A percentile compares a stretch with the other conserved stretches of the same genome.
phyloP scores from a whole-genome alignment of 2,113 vertebrate genomes.

The Cinclus mexicanus region DNA sequence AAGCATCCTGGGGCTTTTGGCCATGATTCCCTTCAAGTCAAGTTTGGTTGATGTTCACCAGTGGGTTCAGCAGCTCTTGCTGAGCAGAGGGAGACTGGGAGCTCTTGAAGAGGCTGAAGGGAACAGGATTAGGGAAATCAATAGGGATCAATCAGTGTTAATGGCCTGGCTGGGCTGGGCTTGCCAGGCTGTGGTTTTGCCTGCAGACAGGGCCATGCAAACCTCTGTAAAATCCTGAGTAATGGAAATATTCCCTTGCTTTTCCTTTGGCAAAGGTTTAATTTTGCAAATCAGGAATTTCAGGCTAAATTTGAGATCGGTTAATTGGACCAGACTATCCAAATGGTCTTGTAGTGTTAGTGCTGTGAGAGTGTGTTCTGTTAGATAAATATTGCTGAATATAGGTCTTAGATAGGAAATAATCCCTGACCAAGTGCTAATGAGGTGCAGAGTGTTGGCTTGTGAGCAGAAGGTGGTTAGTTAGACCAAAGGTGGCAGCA shows the following conservation, averaged over 20 bases:
- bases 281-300: neutral
- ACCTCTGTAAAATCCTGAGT: neutral
- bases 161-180: neutral
- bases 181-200: neutral
- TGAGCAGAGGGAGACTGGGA: too few relatives aligned
- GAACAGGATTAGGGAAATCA: neutral
- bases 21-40: neutral
- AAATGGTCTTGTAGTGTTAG: neutral
- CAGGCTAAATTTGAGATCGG: neutral
- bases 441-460: neutral
- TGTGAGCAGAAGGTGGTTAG: neutral
- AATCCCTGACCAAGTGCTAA: neutral
- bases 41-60: neutral
- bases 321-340: neutral
- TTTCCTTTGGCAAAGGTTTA: neutral
- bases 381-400: neutral
- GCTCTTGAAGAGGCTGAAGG: neutral
- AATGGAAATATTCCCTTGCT: neutral
- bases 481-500: neutral
- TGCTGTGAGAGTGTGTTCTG: accelerated
- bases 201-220: neutral
- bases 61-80: neutral
- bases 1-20: neutral
- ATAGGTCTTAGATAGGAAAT: accelerated
- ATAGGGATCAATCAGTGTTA: neutral